Evolutionary conservation across 2,797 vertebrate species (phyloP).

Genomic region (Microchirus variegatus): DNA sequence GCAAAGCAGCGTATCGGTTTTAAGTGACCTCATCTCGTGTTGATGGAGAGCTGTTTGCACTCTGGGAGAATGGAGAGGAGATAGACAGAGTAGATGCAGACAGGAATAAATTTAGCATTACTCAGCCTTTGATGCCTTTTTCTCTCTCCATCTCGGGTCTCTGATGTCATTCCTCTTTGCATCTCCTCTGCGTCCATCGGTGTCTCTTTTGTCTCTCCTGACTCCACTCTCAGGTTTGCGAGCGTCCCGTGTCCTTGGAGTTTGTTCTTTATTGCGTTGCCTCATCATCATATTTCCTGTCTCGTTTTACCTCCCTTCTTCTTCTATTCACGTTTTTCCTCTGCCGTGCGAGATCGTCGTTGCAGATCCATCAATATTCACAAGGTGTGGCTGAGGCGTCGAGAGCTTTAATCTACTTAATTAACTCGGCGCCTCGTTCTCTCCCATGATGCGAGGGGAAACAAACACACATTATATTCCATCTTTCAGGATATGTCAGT

Average conservation of each 20-base stretch:
- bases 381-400: conserved; percentile 28
- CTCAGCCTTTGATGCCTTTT: conserved; percentile 66
- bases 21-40: conserved; percentile 55
- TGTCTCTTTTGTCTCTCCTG: conserved; percentile 62
- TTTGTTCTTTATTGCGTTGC: conserved; percentile 54
- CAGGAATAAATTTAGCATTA: conserved; percentile 64
- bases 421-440: conserved; percentile 37
- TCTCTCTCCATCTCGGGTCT: conserved; percentile 44
- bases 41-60: conserved; percentile 69
- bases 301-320: conserved; percentile 5
- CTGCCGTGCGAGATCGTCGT: conserved; percentile 30
- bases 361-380: conserved; percentile 44
- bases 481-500: conserved; percentile 47
- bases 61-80: conserved; percentile 46
- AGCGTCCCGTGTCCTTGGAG: conserved; percentile 48
- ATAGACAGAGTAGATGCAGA: conserved; percentile 47
- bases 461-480: conserved; percentile 37
- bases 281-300: conserved; percentile 46
- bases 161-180: conserved; percentile 73
- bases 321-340: not conserved
- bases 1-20: conserved; percentile 50
- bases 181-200: conserved; percentile 72
- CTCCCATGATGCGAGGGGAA: conserved; percentile 12
- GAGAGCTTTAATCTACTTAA: conserved; percentile 59
- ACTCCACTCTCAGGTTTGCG: conserved; percentile 38